Evolutionary conservation across 2,113 vertebrate species (phyloP), one percentile per base, ranked within the genome.

Genomic region (Datnioides undecimradiatus): DNA sequence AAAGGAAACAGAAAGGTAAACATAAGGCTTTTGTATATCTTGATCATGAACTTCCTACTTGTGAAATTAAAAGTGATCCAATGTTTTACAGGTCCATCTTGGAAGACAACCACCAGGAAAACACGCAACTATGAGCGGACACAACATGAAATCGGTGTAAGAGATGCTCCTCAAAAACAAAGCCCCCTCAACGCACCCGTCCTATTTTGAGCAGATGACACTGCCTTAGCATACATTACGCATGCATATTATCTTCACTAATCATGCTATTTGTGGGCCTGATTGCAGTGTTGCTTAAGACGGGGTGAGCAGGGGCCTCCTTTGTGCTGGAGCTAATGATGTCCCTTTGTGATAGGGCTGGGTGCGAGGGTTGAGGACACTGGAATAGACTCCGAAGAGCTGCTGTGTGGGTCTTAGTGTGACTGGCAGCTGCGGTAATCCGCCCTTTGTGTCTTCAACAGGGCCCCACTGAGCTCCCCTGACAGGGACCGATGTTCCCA

Each of bases 371-470:
- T 87, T 91, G 90, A 94, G 91, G 93, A 95, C 90, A 90, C 91
- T 89, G 88, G 76, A 89, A 88, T 91, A 90, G 91, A 94, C 90
- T 92, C 81, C 64, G 78, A 87, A 72, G 85, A 90, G 93, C 90
- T 78, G 90, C 91, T 91, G 88, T 90, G 90, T 90, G 91, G 91
- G 94, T 95, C 90, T 95, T 95, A 95, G 92, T 88, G 84, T 94
- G 95, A 95, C 92, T 95, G 95, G 93, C 95, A 95, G 94, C 94
- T 94, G 94, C 89, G 89, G 89, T 95, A 95, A 95, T 95, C 95
- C 93, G 82, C 79, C 92, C 91, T 95, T 95, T 95, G 94, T 95
- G 91, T 93, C 93, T 91, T 92, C 87, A 84, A 67, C 89, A 93
- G 90, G 89, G 90, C 92, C 93, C 93, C 92, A 92, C 87, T 92